These are phyloP conservation scores for Burhinus oedicnemus DNA, from an alignment of 2,113 vertebrate genomes.

Conservation along the genomic window DNA sequence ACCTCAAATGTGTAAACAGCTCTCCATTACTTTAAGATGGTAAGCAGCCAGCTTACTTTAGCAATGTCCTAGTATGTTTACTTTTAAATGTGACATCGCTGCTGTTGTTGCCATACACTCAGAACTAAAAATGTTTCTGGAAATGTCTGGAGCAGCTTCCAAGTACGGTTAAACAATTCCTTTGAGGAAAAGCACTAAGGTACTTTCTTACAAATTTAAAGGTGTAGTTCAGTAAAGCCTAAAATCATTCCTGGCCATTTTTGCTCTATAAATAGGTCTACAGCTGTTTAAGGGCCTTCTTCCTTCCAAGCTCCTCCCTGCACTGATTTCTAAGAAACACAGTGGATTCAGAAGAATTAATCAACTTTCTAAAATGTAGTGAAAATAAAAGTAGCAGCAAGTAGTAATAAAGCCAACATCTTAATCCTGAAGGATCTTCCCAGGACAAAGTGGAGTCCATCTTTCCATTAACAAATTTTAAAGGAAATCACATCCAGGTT, in stretches of 20 bases:
- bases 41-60: neutral
- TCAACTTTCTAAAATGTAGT: neutral
- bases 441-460: neutral
- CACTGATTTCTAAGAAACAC: constrained; percentile 19
- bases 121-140: neutral
- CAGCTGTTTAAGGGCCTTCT: neutral
- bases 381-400: neutral
- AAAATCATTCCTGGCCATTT: constrained; percentile 6
- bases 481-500: neutral
- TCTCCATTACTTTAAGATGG: neutral
- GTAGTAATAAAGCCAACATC: neutral
- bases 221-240: neutral
- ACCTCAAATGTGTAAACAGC: neutral
- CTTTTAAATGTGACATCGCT: neutral
- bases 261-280: constrained; percentile 14
- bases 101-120: neutral
- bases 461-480: neutral
- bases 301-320: neutral
- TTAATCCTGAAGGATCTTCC: neutral
- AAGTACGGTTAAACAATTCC: neutral
- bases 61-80: neutral
- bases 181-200: neutral
- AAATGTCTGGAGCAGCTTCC: neutral
- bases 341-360: neutral
- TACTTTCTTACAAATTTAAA: neutral